Evolutionary conservation across 2,113 vertebrate genomes (phyloP).

Genomic region (Helogale parvula): DNA sequence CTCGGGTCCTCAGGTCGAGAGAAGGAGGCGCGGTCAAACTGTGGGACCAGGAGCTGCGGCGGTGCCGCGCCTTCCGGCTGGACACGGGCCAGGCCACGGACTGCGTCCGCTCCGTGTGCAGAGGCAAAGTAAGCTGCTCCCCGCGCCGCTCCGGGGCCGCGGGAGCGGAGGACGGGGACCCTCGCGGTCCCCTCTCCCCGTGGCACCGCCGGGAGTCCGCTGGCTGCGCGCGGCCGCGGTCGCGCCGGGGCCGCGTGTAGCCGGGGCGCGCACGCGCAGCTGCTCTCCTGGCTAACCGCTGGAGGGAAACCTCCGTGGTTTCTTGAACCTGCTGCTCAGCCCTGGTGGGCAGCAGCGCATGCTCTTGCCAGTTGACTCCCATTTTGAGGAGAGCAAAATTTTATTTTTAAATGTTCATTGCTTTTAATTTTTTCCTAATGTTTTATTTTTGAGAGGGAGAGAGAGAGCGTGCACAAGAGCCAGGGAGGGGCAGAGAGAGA

Average conservation of each 20-base stretch:
- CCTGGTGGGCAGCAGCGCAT: not conserved
- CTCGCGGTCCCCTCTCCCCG: not conserved
- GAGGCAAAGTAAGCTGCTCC: constrained; percentile 90
- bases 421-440: no score
- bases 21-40: constrained; percentile 97
- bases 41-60: constrained; percentile 97
- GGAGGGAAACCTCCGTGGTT: not conserved
- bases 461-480: no score
- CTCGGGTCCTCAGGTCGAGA: constrained; percentile 90
- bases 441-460: no score
- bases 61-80: constrained; percentile 95
- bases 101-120: constrained; percentile 95
- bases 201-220: no score
- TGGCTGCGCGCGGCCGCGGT: not conserved
- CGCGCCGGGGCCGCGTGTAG: accelerated
- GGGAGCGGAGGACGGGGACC: no score
- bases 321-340: not conserved
- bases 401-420: no score
- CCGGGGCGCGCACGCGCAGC: not conserved
- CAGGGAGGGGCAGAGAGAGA: no score
- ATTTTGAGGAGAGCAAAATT: not conserved
- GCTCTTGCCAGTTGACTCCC: not conserved
- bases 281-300: not conserved
- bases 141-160: not conserved
- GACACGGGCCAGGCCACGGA: constrained; percentile 96